Base-by-base conservation (phyloP, 2,797 vertebrate genomes). In the Macropodus opercularis region DNA sequence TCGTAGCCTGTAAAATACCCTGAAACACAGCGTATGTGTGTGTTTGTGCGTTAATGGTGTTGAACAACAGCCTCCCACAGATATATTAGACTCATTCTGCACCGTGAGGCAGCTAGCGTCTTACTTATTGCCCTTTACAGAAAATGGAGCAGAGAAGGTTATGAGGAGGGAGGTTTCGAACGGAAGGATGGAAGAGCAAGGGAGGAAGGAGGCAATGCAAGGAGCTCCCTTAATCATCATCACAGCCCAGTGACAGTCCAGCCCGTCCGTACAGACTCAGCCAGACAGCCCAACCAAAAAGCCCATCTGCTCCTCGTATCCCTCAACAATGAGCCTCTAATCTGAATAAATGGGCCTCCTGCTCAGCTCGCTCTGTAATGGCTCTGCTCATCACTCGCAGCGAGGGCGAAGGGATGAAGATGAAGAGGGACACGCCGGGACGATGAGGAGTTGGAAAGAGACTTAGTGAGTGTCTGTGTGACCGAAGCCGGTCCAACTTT, bases 171-270 rank as follows among this genome's bases (percentile, higher is more conserved):
- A 27, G 31, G 12, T 7, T 47, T 13, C 6, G 26, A 48, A 50
- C 6, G 26, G 52, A 50, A 18, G 51, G 56, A 23, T n/a, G 40
- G 31, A 17, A 9, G 49, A 52, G 34, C 1, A 32, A 4, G 14
- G 54, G 23, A 42, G 40, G 46, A 39, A 59, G 69, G 72, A 74
- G 56, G 49, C 50, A 40, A 77, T 55, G 56, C 54, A 40, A 81
- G 63, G 77, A 77, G 77, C 82, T 81, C 65, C 80, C 82, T 92
- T 88, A 83, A 92, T 92, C 91, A 87, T 90, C 85, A 91, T 91
- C 86, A 84, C 58, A 2, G 29, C 71, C 63, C 11, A 63, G 68
- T 88, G 90, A 89, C 90, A 89, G 80, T 55, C 56, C 23, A 69
- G 59, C 35, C 53, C 63, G 65, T 58, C 51, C 10, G 43, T 8